phyloP scores from a whole-genome alignment of 2,113 vertebrate genomes.

The Copsychus sechellarum region DNA sequence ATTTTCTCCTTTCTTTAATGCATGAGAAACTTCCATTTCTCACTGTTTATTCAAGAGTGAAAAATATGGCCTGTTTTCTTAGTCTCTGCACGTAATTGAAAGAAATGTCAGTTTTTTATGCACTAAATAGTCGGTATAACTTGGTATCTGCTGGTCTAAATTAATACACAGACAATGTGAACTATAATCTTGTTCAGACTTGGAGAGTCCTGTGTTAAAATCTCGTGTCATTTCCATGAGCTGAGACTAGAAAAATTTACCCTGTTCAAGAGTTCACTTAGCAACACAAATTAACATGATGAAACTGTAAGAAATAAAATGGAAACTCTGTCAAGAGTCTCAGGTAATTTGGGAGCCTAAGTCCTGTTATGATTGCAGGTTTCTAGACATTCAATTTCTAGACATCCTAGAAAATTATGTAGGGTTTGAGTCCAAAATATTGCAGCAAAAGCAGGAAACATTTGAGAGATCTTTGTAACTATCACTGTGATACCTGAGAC shows the following conservation, averaged over 20 bases:
- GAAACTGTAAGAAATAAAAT: background rate
- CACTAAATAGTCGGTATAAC: background rate
- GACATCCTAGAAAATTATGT: background rate
- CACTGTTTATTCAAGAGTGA: background rate
- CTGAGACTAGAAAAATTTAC: background rate
- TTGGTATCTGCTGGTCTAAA: background rate
- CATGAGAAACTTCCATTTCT: background rate
- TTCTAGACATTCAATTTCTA: background rate
- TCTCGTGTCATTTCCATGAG: background rate
- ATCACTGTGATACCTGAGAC: background rate
- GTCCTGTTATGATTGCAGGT: background rate
- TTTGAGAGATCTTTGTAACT: background rate
- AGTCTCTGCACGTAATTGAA: background rate
- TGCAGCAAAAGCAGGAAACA: background rate
- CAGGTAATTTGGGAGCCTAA: background rate
- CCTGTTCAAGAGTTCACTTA: background rate
- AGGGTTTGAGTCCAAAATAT: background rate
- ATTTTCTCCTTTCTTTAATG: background rate
- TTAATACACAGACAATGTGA: background rate
- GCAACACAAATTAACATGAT: background rate
- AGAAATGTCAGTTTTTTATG: background rate
- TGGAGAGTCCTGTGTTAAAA: background rate
- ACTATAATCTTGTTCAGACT: background rate
- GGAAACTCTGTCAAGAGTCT: rapidly evolving
- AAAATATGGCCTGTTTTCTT: background rate